Conservation (phyloP, 2,888 invertebrate species). For the Leptarthrus brevirostris region DNA sequence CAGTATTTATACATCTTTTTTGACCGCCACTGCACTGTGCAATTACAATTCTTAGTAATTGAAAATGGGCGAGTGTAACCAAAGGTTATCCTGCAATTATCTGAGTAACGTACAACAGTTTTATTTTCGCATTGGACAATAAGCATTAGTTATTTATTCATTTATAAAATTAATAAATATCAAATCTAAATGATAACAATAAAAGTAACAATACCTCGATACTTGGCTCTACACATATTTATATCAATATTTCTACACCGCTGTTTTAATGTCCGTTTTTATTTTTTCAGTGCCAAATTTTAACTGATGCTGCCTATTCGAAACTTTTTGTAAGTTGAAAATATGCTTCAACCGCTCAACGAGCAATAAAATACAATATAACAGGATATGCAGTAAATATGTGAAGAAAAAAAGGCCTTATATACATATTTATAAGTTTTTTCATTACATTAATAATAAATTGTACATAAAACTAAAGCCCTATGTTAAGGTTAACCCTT, state of each 20-base stretch:
- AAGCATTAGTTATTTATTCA: too few relatives aligned
- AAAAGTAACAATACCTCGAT: too few relatives aligned
- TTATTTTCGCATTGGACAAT: too few relatives aligned
- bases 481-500: conserved; percentile 22
- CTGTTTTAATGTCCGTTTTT: conserved; percentile 29
- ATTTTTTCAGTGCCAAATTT: conserved; percentile 42
- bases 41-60: too few relatives aligned
- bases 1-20: too few relatives aligned
- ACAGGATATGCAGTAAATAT: conserved; percentile 41
- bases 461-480: conserved; percentile 18
- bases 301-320: conserved; percentile 39
- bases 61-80: too few relatives aligned
- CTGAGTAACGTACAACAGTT: too few relatives aligned
- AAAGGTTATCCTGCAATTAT: too few relatives aligned
- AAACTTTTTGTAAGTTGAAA: conserved; percentile 43
- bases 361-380: conserved; percentile 38
- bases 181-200: too few relatives aligned
- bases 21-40: too few relatives aligned
- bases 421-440: conserved; percentile 41
- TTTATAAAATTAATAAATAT: too few relatives aligned
- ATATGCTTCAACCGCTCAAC: conserved; percentile 37
- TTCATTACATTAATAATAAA: conserved; percentile 23
- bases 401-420: conserved; percentile 47
- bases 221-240: too few relatives aligned
- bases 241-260: background rate